Base-by-base conservation (phyloP, 1,140 invertebrate genomes). In the Drosophila quadrilineata region DNA sequence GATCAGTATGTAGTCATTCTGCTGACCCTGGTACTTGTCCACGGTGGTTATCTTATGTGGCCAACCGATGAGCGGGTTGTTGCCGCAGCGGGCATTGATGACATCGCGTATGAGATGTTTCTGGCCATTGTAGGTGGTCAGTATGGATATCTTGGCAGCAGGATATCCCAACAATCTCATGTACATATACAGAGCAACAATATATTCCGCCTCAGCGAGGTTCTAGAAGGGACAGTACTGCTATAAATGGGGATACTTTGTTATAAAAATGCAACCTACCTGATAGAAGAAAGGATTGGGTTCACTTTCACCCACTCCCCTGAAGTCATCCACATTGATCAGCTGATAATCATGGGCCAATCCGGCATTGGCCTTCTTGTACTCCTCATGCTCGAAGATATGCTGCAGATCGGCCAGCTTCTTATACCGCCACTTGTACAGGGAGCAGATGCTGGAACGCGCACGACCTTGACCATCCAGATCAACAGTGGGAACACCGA, bases 101-200 rank as follows among this genome's bases (percentile, higher is more conserved):
- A 99, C 97, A 91, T 99, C 99, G 19, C 97, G 90, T 22, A 99
- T 96, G 12, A 99, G 92, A 91, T 99, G 97, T 89, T 99, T 99
- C 90, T 99, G 99, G 5, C 99, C 99, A 91, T 99, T 99, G 90
- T 99, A 99, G 0, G 99, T 99, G 0, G 98, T 99, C n/a, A 99
- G 90, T 74, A 99, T 99, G 9, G 98, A 98, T 59, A 99, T 99
- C 90, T 98, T 98, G 49, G 98, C 95, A 0, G 98, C 97, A 0
- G 98, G 98, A 92, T 99, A 99, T 0, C 98, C 98, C 19, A 99
- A 90, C 2, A 99, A 91, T 52, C 99, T 91, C 98, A 99, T 99
- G 87, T 98, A 99, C 97, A 99, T 99, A 88, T 97, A 99, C 0
- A 98, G 93, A 0, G 97, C 98, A 0, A 99, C 98, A 59, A 98